Conservation (phyloP, 2,797 vertebrate species). For the Ambastaia sidthimunki region DNA sequence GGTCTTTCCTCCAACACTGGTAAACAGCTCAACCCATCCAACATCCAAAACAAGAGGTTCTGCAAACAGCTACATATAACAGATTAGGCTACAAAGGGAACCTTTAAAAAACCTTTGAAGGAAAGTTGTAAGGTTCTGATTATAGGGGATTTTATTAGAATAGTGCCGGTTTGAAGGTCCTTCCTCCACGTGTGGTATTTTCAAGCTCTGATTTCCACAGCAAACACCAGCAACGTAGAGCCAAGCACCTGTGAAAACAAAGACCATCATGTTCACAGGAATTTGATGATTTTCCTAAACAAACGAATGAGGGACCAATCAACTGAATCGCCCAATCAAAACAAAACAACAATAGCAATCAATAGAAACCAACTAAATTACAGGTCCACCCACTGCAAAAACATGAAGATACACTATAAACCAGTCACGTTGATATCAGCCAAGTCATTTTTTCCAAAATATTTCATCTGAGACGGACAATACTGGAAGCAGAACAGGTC, state of each 20-base stretch:
- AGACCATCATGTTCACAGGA: neutral
- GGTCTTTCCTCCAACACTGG: constrained; percentile 29
- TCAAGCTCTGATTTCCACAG: constrained; percentile 24
- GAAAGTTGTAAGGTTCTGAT: neutral
- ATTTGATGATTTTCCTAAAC: neutral
- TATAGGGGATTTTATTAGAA: constrained; percentile 15
- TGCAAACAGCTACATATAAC: constrained; percentile 27
- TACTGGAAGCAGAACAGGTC: neutral
- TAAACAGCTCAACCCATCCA: constrained; percentile 43
- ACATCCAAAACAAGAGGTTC: constrained; percentile 27
- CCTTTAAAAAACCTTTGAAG: neutral
- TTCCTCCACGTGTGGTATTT: constrained; percentile 8
- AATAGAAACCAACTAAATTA: neutral
- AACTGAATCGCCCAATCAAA: neutral
- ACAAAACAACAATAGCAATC: neutral
- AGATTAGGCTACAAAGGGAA: constrained; percentile 7
- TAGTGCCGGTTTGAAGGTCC: constrained; percentile 6
- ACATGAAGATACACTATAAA: neutral
- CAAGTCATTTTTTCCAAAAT: neutral
- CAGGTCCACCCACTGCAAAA: neutral
- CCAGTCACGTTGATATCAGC: neutral
- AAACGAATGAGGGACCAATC: neutral
- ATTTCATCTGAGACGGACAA: too few species aligned
- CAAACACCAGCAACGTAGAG: constrained; percentile 3
- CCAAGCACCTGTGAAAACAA: constrained; percentile 52